A percentile compares a stretch with the other conserved stretches of the same genome.
Evolutionary conservation across 1,140 invertebrate genomes (phyloP).

Genomic region (Penaeus chinensis): DNA sequence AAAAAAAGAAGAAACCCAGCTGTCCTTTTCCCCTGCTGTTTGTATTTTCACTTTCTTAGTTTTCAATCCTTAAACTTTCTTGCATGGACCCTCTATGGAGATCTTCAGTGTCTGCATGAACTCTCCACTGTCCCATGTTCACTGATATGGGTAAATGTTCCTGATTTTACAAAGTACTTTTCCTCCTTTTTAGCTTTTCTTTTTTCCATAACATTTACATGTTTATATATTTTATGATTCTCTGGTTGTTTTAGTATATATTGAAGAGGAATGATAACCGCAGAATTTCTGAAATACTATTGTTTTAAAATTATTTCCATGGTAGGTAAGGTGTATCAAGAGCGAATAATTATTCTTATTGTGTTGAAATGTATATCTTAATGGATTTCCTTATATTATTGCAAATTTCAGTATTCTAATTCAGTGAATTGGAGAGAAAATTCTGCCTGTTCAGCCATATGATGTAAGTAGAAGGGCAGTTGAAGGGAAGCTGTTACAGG

Average conservation of each 20-base stretch:
- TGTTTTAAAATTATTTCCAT: too few relatives aligned
- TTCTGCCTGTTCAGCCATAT: too few relatives aligned
- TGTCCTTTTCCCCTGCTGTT: not conserved
- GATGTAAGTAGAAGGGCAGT: not conserved
- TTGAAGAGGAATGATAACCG: too few relatives aligned
- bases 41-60: not conserved
- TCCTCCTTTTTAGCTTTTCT: conserved; percentile 7
- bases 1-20: not conserved
- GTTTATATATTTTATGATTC: conserved; percentile 6
- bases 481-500: not conserved
- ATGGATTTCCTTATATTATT: too few relatives aligned
- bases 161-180: not conserved
- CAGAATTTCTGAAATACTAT: too few relatives aligned
- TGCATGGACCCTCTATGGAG: conserved; percentile 35
- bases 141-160: conserved; percentile 40
- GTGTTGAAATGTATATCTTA: too few relatives aligned
- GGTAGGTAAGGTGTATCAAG: too few relatives aligned
- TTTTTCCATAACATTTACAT: conserved; percentile 26
- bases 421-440: too few relatives aligned
- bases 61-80: not conserved
- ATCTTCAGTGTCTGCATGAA: conserved; percentile 51
- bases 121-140: conserved; percentile 17
- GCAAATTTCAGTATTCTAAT: too few relatives aligned
- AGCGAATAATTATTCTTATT: too few relatives aligned
- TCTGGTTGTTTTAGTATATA: too few relatives aligned